Evolutionary conservation across 2,113 vertebrate genomes (phyloP).

Genomic region (Heterotilapia buettikoferi): DNA sequence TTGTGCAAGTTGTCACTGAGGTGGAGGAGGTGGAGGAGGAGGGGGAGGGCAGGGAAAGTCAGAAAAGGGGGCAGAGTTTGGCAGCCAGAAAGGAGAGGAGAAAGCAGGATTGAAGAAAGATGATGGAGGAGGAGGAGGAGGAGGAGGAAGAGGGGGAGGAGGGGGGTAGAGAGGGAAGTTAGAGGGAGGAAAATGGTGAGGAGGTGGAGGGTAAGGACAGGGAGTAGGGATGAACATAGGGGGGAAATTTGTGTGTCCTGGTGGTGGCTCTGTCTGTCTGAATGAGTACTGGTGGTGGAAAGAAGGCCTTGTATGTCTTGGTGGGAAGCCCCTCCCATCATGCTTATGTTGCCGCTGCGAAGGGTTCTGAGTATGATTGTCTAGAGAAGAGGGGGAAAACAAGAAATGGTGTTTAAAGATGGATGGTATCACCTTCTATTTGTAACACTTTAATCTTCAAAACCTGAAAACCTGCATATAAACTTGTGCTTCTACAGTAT

Average conservation of each 20-base stretch:
- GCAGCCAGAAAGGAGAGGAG: slow-evolving; percentile 27
- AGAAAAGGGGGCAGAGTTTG: slow-evolving; percentile 20
- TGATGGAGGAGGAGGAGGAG: slow-evolving; percentile 5
- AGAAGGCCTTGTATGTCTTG: neutral
- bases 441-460: neutral
- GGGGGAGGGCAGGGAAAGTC: neutral
- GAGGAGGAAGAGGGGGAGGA: neutral
- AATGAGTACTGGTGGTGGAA: slow-evolving; percentile 18
- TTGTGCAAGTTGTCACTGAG: slow-evolving; percentile 20
- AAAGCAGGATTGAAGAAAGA: slow-evolving; percentile 43
- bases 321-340: neutral
- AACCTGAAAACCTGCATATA: neutral
- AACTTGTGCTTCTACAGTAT: neutral
- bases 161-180: slow-evolving; percentile 41
- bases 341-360: neutral
- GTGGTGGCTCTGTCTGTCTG: neutral
- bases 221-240: slow-evolving; percentile 31
- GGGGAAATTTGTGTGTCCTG: neutral
- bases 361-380: slow-evolving; percentile 11
- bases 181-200: slow-evolving; percentile 10
- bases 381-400: neutral
- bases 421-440: neutral
- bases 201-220: slow-evolving; percentile 33
- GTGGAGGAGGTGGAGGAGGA: slow-evolving; percentile 13
- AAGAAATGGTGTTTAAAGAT: neutral